Evolutionary conservation across 2,797 vertebrate species (phyloP).

Genomic region (Morelia viridis): DNA sequence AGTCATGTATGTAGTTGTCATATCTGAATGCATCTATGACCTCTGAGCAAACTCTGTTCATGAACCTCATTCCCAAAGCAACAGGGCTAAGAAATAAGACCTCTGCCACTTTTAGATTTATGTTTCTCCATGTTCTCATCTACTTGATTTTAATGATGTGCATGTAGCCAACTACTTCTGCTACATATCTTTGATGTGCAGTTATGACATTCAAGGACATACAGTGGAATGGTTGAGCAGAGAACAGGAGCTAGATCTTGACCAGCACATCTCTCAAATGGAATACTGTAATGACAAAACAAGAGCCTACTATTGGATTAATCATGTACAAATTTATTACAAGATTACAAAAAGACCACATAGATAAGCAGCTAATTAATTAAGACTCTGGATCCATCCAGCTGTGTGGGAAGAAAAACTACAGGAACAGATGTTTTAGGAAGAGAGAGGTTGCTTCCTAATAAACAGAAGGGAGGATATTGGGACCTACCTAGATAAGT

Average conservation of each 20-base stretch:
- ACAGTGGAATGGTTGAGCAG: neutral
- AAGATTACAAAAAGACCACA: neutral
- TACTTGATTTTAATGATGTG: neutral
- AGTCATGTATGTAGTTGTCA: neutral
- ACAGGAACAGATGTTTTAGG: neutral
- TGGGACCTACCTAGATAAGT: neutral
- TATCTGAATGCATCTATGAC: neutral
- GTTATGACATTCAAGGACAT: neutral
- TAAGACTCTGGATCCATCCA: neutral
- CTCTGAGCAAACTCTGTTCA: neutral
- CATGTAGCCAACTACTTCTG: neutral
- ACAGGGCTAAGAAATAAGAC: neutral
- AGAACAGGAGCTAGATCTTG: neutral
- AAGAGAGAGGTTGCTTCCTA: neutral
- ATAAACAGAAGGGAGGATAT: neutral
- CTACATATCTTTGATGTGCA: neutral
- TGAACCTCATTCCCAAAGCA: neutral
- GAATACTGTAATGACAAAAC: no score
- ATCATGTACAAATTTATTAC: neutral
- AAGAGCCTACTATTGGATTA: neutral
- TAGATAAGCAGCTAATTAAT: neutral
- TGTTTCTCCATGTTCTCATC: neutral
- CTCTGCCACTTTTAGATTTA: neutral
- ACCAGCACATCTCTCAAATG: neutral
- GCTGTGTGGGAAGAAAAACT: neutral